phyloP scores from a whole-genome alignment of 2,888 invertebrate genomes.

The Alentia gelatinosa region DNA sequence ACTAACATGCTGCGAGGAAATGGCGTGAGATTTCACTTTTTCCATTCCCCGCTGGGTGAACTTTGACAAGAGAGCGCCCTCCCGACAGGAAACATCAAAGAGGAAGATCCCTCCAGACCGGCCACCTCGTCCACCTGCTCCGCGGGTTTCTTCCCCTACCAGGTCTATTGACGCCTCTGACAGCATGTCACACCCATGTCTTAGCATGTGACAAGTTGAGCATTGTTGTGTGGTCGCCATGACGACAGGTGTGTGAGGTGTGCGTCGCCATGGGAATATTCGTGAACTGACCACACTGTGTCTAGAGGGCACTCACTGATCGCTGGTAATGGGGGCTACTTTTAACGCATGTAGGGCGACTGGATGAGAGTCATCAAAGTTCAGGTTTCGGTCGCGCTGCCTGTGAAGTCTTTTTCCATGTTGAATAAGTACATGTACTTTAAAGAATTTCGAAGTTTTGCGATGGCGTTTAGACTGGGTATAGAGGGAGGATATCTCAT shows the following conservation, averaged over 20 bases:
- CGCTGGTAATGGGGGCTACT: too few relatives aligned
- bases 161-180: neutral
- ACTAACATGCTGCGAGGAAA: too few relatives aligned
- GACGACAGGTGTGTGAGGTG: neutral
- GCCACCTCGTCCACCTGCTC: conserved; percentile 10
- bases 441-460: too few relatives aligned
- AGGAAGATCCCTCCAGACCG: neutral
- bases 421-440: too few relatives aligned
- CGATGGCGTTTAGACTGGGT: too few relatives aligned
- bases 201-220: neutral
- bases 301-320: too few relatives aligned
- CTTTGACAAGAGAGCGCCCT: neutral
- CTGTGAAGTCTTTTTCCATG: too few relatives aligned
- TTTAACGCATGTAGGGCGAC: too few relatives aligned
- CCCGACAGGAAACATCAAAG: neutral
- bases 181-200: conserved; percentile 4
- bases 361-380: too few relatives aligned
- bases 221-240: neutral
- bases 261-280: neutral
- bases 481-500: too few relatives aligned
- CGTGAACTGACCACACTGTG: neutral
- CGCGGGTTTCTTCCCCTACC: neutral
- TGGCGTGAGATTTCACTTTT: too few relatives aligned
- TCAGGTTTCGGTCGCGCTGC: too few relatives aligned
- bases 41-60: neutral